Evolutionary conservation across 37 sponge, comb jelly and placozoan genomes (phyloP).

Genomic region (Cladorhizidae sp.): DNA sequence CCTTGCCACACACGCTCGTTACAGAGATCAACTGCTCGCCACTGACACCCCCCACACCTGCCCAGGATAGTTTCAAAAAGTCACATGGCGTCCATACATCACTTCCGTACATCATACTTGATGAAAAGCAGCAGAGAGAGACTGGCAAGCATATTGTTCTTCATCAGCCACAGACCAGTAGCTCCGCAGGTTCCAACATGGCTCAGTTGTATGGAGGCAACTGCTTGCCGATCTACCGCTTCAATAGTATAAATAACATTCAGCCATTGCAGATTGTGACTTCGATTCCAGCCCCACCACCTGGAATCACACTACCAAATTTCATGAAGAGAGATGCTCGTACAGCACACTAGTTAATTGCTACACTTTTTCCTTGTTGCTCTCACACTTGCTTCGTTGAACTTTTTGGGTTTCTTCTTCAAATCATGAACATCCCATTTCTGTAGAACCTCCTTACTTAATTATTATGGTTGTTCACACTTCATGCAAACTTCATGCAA

Average conservation of each 20-base stretch:
- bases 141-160: neutral
- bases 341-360: neutral
- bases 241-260: conserved; percentile 1
- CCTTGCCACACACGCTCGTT: neutral
- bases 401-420: no score
- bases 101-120: neutral
- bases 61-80: neutral
- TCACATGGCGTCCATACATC: neutral
- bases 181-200: neutral
- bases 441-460: no score
- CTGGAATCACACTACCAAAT: neutral
- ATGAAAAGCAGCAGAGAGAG: conserved; percentile 3
- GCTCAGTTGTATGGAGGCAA: neutral
- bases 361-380: no score
- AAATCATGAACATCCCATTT: no score
- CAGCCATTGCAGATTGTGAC: conserved; percentile 36
- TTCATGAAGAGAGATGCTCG: neutral
- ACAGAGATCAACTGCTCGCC: neutral
- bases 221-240: conserved; percentile 29
- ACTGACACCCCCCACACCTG: neutral
- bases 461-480: no score
- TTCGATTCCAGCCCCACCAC: neutral
- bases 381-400: no score
- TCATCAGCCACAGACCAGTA: neutral
- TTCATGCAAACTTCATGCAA: no score